phyloP scores from a whole-genome alignment of 1,140 invertebrate genomes.

The Aphaenogaster rudis region DNA sequence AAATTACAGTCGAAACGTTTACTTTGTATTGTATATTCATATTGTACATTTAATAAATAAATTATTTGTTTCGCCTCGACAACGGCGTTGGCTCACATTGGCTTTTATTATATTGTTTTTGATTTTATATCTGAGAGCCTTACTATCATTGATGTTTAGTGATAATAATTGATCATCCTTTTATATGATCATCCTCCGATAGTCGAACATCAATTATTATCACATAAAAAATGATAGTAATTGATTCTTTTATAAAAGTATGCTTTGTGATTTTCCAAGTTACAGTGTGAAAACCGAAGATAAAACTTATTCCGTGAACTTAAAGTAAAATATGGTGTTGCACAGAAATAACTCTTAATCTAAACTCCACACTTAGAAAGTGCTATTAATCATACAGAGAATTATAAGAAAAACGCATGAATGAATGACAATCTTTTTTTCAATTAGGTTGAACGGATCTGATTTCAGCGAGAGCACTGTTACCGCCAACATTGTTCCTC shows the following conservation, averaged over 20 bases:
- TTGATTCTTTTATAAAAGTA: neutral
- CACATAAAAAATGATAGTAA: too few species aligned
- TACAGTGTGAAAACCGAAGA: neutral
- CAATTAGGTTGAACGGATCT: neutral
- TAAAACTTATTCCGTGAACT: neutral
- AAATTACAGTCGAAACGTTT: too few species aligned
- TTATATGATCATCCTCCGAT: too few species aligned
- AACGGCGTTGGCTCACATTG: too few species aligned
- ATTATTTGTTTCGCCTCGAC: too few species aligned
- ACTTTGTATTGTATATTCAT: too few species aligned
- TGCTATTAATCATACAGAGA: neutral
- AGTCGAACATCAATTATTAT: too few species aligned
- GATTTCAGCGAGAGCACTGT: neutral
- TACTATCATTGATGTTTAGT: too few species aligned
- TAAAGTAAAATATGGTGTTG: neutral
- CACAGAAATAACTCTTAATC: neutral
- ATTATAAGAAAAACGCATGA: neutral
- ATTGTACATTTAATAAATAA: too few species aligned
- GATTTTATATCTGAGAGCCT: too few species aligned
- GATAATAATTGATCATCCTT: too few species aligned
- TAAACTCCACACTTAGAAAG: neutral
- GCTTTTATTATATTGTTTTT: too few species aligned
- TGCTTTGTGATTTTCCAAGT: neutral
- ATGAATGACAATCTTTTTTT: neutral
- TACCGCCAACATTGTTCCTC: constrained; percentile 8